phyloP scores from a whole-genome alignment of 2,888 invertebrate genomes.

The Drosophila recens region DNA sequence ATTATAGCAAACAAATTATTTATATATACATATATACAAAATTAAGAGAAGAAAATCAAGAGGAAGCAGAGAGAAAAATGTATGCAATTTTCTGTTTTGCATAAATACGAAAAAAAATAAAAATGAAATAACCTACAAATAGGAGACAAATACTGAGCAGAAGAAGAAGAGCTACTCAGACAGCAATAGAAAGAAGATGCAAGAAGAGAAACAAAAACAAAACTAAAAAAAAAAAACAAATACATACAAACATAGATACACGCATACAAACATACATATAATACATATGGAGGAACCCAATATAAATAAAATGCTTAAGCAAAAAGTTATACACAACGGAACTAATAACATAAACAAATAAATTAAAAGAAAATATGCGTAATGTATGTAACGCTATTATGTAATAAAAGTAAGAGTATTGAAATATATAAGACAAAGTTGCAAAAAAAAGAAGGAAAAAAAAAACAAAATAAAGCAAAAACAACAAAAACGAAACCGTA shows the following conservation, averaged over 20 bases:
- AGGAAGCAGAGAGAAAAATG: slow-evolving; percentile 11
- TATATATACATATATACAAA: slow-evolving; percentile 63
- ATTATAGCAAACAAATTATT: slow-evolving; percentile 72
- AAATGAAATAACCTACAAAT: slow-evolving; percentile 25
- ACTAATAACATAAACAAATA: slow-evolving; percentile 30
- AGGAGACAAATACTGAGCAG: slow-evolving; percentile 23
- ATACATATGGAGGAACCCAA: slow-evolving; percentile 6
- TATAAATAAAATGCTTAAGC: background rate
- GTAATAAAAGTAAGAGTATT: slow-evolving; percentile 71
- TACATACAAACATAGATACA: slow-evolving; percentile 21
- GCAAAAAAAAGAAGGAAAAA: slow-evolving; percentile 41
- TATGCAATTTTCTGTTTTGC: slow-evolving; percentile 52
- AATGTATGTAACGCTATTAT: slow-evolving; percentile 59
- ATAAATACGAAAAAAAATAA: slow-evolving; percentile 35
- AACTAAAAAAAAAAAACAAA: slow-evolving; percentile 25
- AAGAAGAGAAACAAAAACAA: too few species aligned
- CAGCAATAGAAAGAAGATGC: slow-evolving; percentile 29
- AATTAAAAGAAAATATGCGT: slow-evolving; percentile 37
- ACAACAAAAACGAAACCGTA: slow-evolving; percentile 17
- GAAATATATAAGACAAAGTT: slow-evolving; percentile 65
- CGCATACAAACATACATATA: too few species aligned
- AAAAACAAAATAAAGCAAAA: slow-evolving; percentile 34
- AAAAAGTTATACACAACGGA: slow-evolving; percentile 23
- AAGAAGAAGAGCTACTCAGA: slow-evolving; percentile 24
- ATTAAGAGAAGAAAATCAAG: slow-evolving; percentile 39